Conservation (phyloP, 2,113 vertebrate genomes). For the Notiomystis cincta region DNA sequence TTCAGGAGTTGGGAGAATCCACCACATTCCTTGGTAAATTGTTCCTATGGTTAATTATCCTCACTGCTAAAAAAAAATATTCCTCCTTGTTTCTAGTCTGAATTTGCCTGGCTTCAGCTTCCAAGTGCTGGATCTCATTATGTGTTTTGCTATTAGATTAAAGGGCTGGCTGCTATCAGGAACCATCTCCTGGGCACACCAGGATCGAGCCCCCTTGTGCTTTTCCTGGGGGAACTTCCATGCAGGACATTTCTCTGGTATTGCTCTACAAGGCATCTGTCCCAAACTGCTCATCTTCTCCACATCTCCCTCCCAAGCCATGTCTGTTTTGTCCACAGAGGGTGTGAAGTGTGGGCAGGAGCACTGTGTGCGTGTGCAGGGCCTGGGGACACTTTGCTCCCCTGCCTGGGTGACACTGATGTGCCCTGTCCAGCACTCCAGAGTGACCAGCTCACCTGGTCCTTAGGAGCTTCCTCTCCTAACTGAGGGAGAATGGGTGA, state of each 20-base stretch:
- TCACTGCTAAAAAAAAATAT: constrained; percentile 2
- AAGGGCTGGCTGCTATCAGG: constrained; percentile 9
- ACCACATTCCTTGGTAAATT: constrained; percentile 34
- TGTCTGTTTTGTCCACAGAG: neutral
- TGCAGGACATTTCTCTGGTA: rapidly evolving
- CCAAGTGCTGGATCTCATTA: constrained; percentile 14
- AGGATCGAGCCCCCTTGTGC: neutral
- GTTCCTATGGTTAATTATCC: constrained; percentile 47
- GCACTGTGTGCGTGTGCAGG: neutral
- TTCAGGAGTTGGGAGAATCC: constrained; percentile 24
- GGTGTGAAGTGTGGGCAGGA: neutral
- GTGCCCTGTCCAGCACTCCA: neutral
- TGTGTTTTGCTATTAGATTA: neutral
- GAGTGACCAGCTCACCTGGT: neutral
- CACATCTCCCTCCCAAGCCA: neutral
- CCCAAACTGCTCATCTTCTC: neutral
- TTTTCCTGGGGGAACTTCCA: neutral
- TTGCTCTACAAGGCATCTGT: neutral
- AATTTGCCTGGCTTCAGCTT: constrained; percentile 40
- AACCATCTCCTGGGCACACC: neutral
- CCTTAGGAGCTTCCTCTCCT: neutral
- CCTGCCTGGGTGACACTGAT: neutral
- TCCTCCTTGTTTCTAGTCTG: constrained; percentile 37
- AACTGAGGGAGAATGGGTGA: neutral
- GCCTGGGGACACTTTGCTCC: rapidly evolving